A percentile compares a stretch with the other conserved stretches of the same genome.
phyloP scores from a whole-genome alignment of 2,797 vertebrate species.

The Centropyge bicolor region DNA sequence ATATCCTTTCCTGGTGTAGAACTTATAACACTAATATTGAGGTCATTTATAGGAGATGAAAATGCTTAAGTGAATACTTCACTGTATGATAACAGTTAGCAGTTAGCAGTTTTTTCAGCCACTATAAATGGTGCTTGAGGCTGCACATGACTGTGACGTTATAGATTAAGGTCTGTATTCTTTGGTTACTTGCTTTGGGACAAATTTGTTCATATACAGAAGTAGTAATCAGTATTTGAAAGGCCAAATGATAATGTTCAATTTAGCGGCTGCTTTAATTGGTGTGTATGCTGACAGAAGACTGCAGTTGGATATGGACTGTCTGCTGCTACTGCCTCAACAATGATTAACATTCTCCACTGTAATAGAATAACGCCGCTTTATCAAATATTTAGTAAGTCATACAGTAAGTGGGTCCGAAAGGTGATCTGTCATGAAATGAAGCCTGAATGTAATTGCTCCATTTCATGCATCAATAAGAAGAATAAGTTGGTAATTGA shows the following conservation, averaged over 20 bases:
- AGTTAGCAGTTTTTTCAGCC: conserved; percentile 46
- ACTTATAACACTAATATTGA: conserved; percentile 62
- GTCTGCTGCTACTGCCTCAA: conserved; percentile 8
- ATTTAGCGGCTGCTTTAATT: conserved; percentile 34
- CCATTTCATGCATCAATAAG: conserved; percentile 70
- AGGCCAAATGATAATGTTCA: conserved; percentile 51
- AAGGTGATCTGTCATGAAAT: conserved; percentile 65
- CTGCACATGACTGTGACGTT: conserved; percentile 58
- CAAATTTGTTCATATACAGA: conserved; percentile 44
- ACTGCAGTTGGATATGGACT: conserved; percentile 15
- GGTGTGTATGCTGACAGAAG: conserved; percentile 33
- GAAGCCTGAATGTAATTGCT: conserved; percentile 65
- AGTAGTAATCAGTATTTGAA: conserved; percentile 50
- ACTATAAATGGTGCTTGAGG: conserved; percentile 62
- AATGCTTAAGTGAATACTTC: conserved; percentile 52
- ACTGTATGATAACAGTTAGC: conserved; percentile 53
- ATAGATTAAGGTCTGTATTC: conserved; percentile 62
- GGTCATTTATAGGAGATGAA: conserved; percentile 66
- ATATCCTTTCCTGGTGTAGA: conserved; percentile 48
- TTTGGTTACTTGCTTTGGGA: conserved; percentile 53
- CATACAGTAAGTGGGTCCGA: conserved; percentile 56
- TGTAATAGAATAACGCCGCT: conserved; percentile 23
- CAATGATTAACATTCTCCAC: conserved; percentile 41
- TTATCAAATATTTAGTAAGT: conserved; percentile 56
- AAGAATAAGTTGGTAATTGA: conserved; percentile 62